Conservation (phyloP, 2,888 invertebrate species). For the Thera britannica region DNA sequence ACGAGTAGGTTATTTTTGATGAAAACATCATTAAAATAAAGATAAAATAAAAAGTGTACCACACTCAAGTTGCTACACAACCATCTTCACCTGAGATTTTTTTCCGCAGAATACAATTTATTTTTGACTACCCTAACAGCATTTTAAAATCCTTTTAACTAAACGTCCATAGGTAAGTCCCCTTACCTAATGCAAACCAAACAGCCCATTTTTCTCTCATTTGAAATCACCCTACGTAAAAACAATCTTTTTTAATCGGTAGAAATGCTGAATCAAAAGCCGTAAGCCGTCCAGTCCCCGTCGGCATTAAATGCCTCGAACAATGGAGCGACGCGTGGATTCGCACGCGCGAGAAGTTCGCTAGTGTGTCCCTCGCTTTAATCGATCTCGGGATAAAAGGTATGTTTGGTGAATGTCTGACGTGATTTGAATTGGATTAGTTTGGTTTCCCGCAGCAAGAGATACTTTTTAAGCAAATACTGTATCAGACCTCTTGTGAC, state of each 20-base stretch:
- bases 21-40: background rate
- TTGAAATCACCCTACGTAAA: slow-evolving; percentile 43
- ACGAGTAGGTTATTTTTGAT: background rate
- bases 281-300: slow-evolving; percentile 49
- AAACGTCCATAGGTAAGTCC: slow-evolving; percentile 32
- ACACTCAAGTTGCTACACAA: background rate
- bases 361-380: slow-evolving; percentile 56
- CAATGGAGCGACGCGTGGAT: slow-evolving; percentile 61
- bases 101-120: background rate
- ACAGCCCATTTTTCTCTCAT: slow-evolving; percentile 38
- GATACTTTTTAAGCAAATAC: too few species aligned
- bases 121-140: background rate
- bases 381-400: slow-evolving; percentile 35
- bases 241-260: slow-evolving; percentile 67
- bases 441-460: background rate
- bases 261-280: slow-evolving; percentile 51
- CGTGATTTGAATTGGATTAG: slow-evolving; percentile 28
- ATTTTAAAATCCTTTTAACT: slow-evolving; percentile 22
- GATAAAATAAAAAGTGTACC: background rate
- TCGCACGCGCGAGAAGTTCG: slow-evolving; percentile 61
- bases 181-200: slow-evolving; percentile 37
- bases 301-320: slow-evolving; percentile 64
- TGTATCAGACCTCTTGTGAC: too few species aligned
- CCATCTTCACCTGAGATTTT: background rate
- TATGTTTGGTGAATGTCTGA: slow-evolving; percentile 30